Evolutionary conservation across 2,888 invertebrate species (phyloP), one percentile per base, ranked within the genome.

Genomic region (Sinhomidia bicolor): DNA sequence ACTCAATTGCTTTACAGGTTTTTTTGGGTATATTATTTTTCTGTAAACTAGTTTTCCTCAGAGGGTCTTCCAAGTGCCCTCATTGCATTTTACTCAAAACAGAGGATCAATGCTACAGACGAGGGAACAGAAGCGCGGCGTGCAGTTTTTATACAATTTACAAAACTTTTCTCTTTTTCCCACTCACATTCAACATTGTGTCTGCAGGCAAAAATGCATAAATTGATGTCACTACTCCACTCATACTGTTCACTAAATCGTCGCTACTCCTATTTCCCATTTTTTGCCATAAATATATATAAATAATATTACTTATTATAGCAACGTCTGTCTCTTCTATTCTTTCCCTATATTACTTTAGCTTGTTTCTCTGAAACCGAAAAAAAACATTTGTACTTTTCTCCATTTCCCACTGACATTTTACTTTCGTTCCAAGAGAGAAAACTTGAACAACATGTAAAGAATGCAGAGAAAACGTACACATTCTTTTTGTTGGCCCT

Each of bases 381-480:
- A 29, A n/a, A 62, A 1, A 68, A 32, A 68, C 17, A 9, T 68
- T 12, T 68, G 65, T 17, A 62, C n/a, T 68, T 68, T n/a, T 26
- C 36, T 26, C 10, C 4, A 3, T 20, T 36, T 36, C 36, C 36
- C 12, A 14, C 17, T 68, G 65, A 36, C 32, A 36, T 41, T 44
- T 71, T 71, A 20, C 23, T 71, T 41, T 44, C 23, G 36, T 14
- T 62, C 62, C 0, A 9, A 60, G 51, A 41, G 68, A 20, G 10
- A 41, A 68, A 41, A 20, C n/a, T 47, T 74, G 5, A n/a, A 29
- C 32, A 51, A 76, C 17, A 51, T 76, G 76, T n/a, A 76, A 76
- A 29, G 76, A 76, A 76, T 76, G 26, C 76, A 76, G 14, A 23
- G n/a, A 62, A 68, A 68, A 68, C 68, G 36, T 47, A 74, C 26